Conservation (phyloP, 2,113 vertebrate species). For the Tringa solitaria region DNA sequence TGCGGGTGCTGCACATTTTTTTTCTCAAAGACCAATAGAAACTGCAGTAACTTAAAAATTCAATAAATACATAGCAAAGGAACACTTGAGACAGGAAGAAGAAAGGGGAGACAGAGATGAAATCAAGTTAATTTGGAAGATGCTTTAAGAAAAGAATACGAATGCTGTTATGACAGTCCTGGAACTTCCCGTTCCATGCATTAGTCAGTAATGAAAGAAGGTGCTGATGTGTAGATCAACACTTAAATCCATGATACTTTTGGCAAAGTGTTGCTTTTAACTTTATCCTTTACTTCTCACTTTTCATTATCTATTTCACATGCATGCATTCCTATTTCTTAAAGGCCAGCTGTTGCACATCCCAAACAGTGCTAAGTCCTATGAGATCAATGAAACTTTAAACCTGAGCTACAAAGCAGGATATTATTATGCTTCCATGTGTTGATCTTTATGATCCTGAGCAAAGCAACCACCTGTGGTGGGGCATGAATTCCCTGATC, state of each 20-base stretch:
- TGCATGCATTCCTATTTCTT: background rate
- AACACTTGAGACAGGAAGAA: background rate
- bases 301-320: background rate
- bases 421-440: background rate
- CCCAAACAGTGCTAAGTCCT: background rate
- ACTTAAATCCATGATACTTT: background rate
- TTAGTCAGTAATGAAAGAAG: background rate
- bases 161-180: background rate
- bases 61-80: background rate
- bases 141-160: background rate
- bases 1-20: background rate
- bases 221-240: background rate
- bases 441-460: background rate
- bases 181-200: background rate
- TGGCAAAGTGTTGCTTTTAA: background rate
- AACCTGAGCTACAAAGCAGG: background rate
- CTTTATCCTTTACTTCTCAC: background rate
- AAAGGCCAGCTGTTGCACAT: background rate
- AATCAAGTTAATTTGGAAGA: slow-evolving; percentile 2
- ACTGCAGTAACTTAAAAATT: slow-evolving; percentile 17
- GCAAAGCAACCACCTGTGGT: background rate
- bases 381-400: background rate
- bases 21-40: background rate
- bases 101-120: background rate
- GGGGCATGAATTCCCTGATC: background rate